phyloP scores from a whole-genome alignment of 2,113 vertebrate species.

The Bos taurus region ARS-UCD2.0 NC_037343.1:21970001-21970500 shows the following conservation, averaged over 20 bases:
- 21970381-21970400: neutral
- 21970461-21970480: neutral
- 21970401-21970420: neutral
- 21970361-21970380: neutral
- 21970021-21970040: neutral
- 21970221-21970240: neutral
- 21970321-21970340: neutral
- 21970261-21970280: neutral
- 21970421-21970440: neutral
- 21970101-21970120: neutral
- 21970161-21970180: neutral
- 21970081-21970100: neutral
- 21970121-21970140: neutral
- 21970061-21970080: neutral
- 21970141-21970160: neutral
- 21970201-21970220: neutral
- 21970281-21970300: neutral
- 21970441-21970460: neutral
- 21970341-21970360: neutral
- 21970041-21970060: neutral
- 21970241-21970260: neutral
- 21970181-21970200: neutral
- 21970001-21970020: neutral
- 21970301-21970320: neutral
- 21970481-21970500: neutral